Percentiles rank a stretch among this genome's conserved stretches.
phyloP scores from a whole-genome alignment of 64 coral and sea anemone genomes.

The Exaiptasia diaphana region DNA sequence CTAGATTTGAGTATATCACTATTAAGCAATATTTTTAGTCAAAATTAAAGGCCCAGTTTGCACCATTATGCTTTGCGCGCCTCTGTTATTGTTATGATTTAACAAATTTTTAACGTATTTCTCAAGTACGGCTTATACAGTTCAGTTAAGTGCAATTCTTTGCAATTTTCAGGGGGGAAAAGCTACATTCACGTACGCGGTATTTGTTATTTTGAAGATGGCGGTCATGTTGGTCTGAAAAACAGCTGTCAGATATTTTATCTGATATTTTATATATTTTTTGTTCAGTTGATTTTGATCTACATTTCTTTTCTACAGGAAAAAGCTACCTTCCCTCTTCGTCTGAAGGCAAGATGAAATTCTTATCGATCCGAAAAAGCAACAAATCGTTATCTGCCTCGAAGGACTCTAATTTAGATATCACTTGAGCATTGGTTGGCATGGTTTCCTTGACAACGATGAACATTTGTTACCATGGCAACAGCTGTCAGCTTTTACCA shows the following conservation, averaged over 20 bases:
- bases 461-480: no score
- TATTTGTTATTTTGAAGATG: neutral
- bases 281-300: neutral
- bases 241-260: neutral
- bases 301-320: slow-evolving; percentile 20
- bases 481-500: no score
- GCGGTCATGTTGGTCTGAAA: neutral
- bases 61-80: no score
- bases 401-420: slow-evolving; percentile 70
- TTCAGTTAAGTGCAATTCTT: neutral
- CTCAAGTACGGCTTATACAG: neutral
- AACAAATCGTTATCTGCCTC: slow-evolving; percentile 59
- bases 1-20: no score
- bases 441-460: neutral
- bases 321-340: slow-evolving; percentile 80
- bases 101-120: no score
- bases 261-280: neutral
- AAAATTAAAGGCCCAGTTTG: no score
- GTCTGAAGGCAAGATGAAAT: slow-evolving; percentile 65
- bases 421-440: neutral
- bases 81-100: no score
- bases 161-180: neutral
- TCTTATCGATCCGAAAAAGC: slow-evolving; percentile 80
- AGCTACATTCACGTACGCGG: neutral
- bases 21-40: no score